Evolutionary conservation across 2,797 vertebrate species (phyloP).

Genomic region (Gadopsis marmoratus): DNA sequence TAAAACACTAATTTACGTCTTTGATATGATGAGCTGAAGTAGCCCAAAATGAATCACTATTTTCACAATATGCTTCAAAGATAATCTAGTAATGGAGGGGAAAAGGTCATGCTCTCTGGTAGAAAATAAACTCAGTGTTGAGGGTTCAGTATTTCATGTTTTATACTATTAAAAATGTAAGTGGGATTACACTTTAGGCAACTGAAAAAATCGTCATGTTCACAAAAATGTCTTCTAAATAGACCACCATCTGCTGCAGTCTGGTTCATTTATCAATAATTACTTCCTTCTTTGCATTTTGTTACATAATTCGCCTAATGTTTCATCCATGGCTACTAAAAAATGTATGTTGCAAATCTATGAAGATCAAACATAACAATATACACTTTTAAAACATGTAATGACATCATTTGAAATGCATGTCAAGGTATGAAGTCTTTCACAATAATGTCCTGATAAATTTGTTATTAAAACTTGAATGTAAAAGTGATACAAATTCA

Average conservation of each 20-base stretch:
- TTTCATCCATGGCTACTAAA: constrained; percentile 9
- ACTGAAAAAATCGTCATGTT: constrained; percentile 58
- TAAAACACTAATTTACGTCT: constrained; percentile 45
- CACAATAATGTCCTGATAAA: background rate
- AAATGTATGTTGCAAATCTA: background rate
- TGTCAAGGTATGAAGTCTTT: background rate
- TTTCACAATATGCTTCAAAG: background rate
- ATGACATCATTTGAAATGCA: background rate
- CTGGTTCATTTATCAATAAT: constrained; percentile 69
- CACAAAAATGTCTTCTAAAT: constrained; percentile 64
- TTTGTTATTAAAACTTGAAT: background rate
- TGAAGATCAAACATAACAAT: constrained; percentile 4
- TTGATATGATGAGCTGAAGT: constrained; percentile 16
- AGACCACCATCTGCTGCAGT: constrained; percentile 83
- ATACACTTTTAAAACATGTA: background rate
- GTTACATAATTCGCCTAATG: constrained; percentile 47
- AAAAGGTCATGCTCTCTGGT: background rate
- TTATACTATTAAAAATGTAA: constrained; percentile 72
- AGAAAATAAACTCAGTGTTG: background rate
- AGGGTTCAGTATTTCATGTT: constrained; percentile 70
- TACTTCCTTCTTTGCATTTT: constrained; percentile 50
- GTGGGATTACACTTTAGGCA: constrained; percentile 68
- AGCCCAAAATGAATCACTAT: background rate
- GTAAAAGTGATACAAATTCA: background rate
- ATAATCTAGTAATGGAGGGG: background rate